phyloP scores from a whole-genome alignment of 2,888 invertebrate species.

The Peribatodes rhomboidaria region DNA sequence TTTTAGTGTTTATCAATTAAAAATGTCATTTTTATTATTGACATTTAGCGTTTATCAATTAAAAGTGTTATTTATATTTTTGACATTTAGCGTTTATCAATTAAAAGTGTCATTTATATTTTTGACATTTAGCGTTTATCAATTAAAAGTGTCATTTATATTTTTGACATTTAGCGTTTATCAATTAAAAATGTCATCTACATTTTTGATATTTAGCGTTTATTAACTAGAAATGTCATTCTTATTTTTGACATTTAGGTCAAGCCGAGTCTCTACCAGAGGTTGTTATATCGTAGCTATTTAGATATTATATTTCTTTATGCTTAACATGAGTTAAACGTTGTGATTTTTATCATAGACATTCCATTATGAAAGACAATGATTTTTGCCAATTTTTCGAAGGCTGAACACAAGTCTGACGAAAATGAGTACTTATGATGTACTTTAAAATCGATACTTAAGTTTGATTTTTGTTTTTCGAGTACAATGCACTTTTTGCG shows the following conservation, averaged over 20 bases:
- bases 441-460: slow-evolving; percentile 64
- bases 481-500: slow-evolving; percentile 77
- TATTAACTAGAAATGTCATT: not conserved
- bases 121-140: not conserved
- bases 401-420: slow-evolving; percentile 77
- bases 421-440: slow-evolving; percentile 58
- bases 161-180: not conserved
- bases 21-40: not conserved
- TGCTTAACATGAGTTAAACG: slow-evolving; percentile 46
- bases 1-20: not conserved
- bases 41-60: not conserved
- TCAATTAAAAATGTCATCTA: not conserved
- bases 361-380: slow-evolving; percentile 79
- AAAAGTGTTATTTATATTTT: not conserved
- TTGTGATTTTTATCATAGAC: slow-evolving; percentile 78
- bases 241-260: slow-evolving; percentile 33
- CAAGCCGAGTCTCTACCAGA: slow-evolving; percentile 46
- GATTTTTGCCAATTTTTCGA: slow-evolving; percentile 68
- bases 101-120: not conserved
- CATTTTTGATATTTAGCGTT: not conserved
- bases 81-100: not conserved
- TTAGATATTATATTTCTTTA: slow-evolving; percentile 34
- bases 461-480: slow-evolving; percentile 54
- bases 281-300: slow-evolving; percentile 64
- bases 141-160: too few species aligned